Base-by-base conservation (phyloP, 1,140 invertebrate genomes). In the Dryas iulia region DNA sequence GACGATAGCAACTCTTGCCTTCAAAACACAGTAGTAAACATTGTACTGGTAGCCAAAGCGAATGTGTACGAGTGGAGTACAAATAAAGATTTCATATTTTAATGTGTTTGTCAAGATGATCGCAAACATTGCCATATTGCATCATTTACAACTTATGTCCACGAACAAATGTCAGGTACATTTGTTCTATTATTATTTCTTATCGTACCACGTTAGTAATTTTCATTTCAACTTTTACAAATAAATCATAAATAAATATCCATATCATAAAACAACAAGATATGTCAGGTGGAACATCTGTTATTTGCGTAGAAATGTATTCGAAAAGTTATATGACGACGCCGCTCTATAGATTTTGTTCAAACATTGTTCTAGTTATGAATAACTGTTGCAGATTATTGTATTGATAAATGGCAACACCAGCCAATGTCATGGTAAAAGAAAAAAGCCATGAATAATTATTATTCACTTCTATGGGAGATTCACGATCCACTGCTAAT, bases 341-440 rank as follows among this genome's bases (percentile, higher is more conserved):
- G 53, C 53, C n/a, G 53, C 53, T 56, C 53, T 25, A 56, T 26
- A 4, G 53, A 31, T 47, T 39, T 65, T 25, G 31, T 47, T 58
- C 25, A 23, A 59, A 26, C 12, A 57, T 75, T 25, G 72, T 78
- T 91, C 87, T 58, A 88, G 75, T 83, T 87, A 87, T 86, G 83
- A 86, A 79, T 84, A 87, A 86, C 80, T 83, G 79, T 82, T 79
- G 74, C 77, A 86, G 85, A 89, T 90, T 89, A 88, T 79, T 58
- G 68, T 58, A 86, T 87, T 91, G 89, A 91, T 91, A 89, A 85
- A 89, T 89, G 84, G 73, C 73, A 47, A 69, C 77, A 81, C 73
- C 68, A 79, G 73, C 74, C 78, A 76, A 86, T 86, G 76, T 76
- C 83, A 73, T 66, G 65, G 70, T 73, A 65, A 78, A 86, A 86